phyloP scores from a whole-genome alignment of 2,113 vertebrate genomes.

The Orthonyx spaldingii region DNA sequence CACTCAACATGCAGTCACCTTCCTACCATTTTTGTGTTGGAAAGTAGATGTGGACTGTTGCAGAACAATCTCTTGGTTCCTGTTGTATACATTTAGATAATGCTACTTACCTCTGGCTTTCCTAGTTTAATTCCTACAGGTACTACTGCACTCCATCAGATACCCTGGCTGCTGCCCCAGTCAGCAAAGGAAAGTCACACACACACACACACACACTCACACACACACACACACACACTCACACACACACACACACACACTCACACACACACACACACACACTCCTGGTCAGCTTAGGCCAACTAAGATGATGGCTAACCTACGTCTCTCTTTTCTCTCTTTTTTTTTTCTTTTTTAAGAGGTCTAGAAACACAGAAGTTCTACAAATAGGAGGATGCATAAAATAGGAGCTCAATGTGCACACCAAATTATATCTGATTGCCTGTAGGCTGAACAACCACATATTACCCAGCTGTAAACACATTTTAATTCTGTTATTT shows the following conservation, averaged over 20 bases:
- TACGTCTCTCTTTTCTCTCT: neutral
- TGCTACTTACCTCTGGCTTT: neutral
- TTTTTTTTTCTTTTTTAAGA: neutral
- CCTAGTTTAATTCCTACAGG: neutral
- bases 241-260: neutral
- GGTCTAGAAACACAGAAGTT: neutral
- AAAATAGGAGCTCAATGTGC: neutral
- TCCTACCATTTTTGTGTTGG: neutral
- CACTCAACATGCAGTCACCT: neutral
- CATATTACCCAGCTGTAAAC: neutral
- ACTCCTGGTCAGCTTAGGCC: neutral
- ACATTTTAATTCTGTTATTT: neutral
- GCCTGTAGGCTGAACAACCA: neutral
- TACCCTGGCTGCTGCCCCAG: neutral
- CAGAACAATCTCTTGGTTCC: neutral
- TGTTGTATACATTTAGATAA: neutral
- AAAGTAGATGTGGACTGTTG: neutral
- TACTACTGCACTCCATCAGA: neutral
- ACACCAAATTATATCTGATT: neutral
- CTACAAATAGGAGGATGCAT: neutral
- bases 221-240: rapidly evolving
- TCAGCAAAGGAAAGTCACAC: neutral
- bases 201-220: neutral
- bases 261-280: rapidly evolving
- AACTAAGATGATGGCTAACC: neutral